Percentiles rank a stretch among this genome's conserved stretches.
phyloP scores from a whole-genome alignment of 2,113 vertebrate genomes.

The Fregata magnificens region DNA sequence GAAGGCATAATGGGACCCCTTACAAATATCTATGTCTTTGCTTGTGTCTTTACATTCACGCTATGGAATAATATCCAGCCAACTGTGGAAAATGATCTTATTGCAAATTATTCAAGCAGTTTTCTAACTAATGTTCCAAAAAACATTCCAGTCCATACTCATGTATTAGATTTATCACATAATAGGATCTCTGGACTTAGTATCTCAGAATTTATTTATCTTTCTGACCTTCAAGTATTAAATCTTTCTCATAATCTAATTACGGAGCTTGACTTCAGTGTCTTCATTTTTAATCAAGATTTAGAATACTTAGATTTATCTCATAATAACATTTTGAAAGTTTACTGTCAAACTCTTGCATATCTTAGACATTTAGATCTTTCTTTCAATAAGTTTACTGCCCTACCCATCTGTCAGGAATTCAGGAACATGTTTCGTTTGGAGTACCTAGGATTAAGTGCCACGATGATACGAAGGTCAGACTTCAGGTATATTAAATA shows the following conservation, averaged over 20 bases:
- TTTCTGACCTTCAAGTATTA: constrained; percentile 72
- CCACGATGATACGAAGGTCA: constrained; percentile 56
- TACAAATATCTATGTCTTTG: neutral
- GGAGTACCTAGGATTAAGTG: constrained; percentile 79
- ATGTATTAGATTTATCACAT: constrained; percentile 78
- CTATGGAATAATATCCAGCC: constrained; percentile 12
- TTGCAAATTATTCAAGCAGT: constrained; percentile 60
- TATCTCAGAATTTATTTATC: constrained; percentile 65
- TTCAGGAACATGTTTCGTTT: constrained; percentile 74
- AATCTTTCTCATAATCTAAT: constrained; percentile 84
- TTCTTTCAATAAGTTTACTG: constrained; percentile 77
- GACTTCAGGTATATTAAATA: constrained; percentile 70
- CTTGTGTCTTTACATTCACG: neutral
- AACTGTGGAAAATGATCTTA: constrained; percentile 32
- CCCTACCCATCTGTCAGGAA: constrained; percentile 76
- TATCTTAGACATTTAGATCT: constrained; percentile 80
- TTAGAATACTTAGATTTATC: constrained; percentile 85
- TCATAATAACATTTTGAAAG: constrained; percentile 78
- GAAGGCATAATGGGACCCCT: neutral
- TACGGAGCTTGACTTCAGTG: constrained; percentile 57
- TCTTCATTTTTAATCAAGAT: constrained; percentile 76
- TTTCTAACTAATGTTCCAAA: constrained; percentile 63
- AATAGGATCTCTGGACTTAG: constrained; percentile 78
- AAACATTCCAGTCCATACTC: constrained; percentile 34
- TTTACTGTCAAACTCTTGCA: constrained; percentile 60